Conservation (phyloP, 1,140 invertebrate genomes). For the Araneus ventricosus region DNA sequence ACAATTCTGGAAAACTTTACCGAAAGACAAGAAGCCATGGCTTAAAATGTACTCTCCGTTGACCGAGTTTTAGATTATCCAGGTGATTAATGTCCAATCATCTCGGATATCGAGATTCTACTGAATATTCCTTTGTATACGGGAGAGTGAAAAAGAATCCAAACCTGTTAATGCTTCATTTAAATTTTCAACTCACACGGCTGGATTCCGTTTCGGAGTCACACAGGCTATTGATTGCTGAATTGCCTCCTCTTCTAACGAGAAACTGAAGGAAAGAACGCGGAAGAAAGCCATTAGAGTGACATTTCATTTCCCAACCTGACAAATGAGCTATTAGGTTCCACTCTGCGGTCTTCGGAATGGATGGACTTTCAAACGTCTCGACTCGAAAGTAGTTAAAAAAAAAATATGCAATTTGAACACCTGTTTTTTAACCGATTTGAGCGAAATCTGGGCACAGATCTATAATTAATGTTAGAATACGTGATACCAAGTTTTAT, state of each 20-base stretch:
- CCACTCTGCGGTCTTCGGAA: neutral
- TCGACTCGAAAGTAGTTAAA: neutral
- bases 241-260: neutral
- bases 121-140: too few relatives aligned
- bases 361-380: neutral
- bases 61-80: too few relatives aligned
- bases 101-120: too few relatives aligned
- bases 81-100: too few relatives aligned
- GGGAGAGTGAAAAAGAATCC: neutral
- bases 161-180: neutral
- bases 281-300: neutral
- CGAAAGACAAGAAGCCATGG: too few relatives aligned
- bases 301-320: neutral
- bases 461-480: too few relatives aligned
- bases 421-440: too few relatives aligned
- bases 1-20: too few relatives aligned
- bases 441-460: too few relatives aligned
- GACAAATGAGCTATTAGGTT: neutral
- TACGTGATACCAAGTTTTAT: too few relatives aligned
- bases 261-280: neutral
- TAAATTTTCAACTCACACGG: neutral
- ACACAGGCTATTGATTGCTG: neutral
- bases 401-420: too few relatives aligned
- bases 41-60: too few relatives aligned
- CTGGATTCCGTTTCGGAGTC: neutral